These are phyloP conservation scores for Drosophila nebulosa DNA, from an alignment of 1,140 invertebrate genomes.

Conservation along the genomic window DNA sequence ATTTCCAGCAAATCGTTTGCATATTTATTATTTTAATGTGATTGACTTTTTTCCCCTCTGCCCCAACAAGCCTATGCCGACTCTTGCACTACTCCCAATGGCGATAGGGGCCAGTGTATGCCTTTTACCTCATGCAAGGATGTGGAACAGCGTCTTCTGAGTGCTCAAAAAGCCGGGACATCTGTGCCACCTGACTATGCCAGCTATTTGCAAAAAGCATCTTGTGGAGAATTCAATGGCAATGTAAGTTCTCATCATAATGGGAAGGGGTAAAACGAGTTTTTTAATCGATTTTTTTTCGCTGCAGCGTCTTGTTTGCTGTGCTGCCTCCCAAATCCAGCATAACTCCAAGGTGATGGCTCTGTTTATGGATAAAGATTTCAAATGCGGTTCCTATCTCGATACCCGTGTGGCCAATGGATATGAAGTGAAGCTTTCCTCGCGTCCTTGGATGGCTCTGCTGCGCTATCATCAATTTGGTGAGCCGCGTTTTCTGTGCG, in stretches of 20 bases:
- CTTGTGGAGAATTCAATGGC: conserved; percentile 51
- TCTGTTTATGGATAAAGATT: conserved; percentile 35
- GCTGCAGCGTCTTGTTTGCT: conserved; percentile 62
- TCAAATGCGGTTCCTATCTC: conserved; percentile 55
- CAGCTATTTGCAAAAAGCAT: conserved; percentile 41
- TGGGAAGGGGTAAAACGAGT: not conserved
- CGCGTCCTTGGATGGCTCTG: conserved; percentile 83
- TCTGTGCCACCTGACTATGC: conserved; percentile 38
- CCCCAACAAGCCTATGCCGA: conserved; percentile 48
- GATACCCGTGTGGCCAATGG: conserved; percentile 77
- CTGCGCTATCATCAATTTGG: conserved; percentile 75
- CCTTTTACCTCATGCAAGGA: conserved; percentile 53
- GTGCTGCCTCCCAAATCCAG: conserved; percentile 43
- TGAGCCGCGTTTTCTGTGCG: conserved; percentile 63
- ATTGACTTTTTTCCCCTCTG: conserved; percentile 34
- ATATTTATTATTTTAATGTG: conserved; percentile 27
- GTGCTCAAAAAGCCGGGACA: conserved; percentile 20
- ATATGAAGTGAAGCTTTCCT: conserved; percentile 79
- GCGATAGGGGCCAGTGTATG: conserved; percentile 44
- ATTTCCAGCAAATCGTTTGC: conserved; percentile 16
- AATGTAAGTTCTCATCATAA: conserved; percentile 27
- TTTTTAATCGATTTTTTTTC: not conserved
- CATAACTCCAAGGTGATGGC: conserved; percentile 65
- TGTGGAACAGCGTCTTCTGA: conserved; percentile 46
- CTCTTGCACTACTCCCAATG: conserved; percentile 48